Conservation (phyloP, 2,888 invertebrate genomes). For the Arge pagana region DNA sequence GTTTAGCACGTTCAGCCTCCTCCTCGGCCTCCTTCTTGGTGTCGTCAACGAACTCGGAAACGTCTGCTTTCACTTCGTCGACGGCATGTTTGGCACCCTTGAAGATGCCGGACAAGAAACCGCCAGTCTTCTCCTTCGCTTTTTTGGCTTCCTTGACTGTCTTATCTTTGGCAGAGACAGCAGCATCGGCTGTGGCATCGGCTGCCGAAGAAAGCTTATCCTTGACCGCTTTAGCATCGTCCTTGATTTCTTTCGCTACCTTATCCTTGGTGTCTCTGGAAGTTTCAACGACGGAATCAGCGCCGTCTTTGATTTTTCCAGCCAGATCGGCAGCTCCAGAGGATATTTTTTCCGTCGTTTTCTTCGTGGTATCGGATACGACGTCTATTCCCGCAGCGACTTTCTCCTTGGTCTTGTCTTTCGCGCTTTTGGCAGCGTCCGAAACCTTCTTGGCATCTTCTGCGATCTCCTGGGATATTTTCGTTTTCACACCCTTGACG, state of each 20-base stretch:
- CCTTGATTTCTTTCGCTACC: slow-evolving; percentile 31
- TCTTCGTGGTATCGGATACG: slow-evolving; percentile 7
- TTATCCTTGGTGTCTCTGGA: slow-evolving; percentile 25
- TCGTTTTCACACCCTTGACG: slow-evolving; percentile 16
- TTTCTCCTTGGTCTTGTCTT: slow-evolving; percentile 43
- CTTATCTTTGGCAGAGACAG: slow-evolving; percentile 24
- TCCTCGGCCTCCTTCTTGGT: slow-evolving; percentile 31
- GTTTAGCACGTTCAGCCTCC: slow-evolving; percentile 28
- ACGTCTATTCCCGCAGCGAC: slow-evolving; percentile 4
- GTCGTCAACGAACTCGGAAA: slow-evolving; percentile 36
- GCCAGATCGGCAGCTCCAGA: slow-evolving; percentile 15
- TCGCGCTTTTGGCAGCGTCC: slow-evolving; percentile 60
- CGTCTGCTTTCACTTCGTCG: slow-evolving; percentile 34
- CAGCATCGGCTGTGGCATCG: slow-evolving; percentile 23
- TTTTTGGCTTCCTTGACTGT: slow-evolving; percentile 32
- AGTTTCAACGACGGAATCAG: slow-evolving; percentile 12
- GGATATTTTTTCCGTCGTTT: slow-evolving; percentile 6
- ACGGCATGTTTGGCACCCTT: slow-evolving; percentile 34
- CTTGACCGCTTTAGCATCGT: slow-evolving; percentile 26
- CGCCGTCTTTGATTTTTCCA: slow-evolving; percentile 5
- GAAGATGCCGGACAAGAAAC: slow-evolving; percentile 38
- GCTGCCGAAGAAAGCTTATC: slow-evolving; percentile 30
- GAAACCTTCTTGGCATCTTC: slow-evolving; percentile 60
- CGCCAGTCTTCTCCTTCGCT: slow-evolving; percentile 36
- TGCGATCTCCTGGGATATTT: slow-evolving; percentile 54